Base-by-base conservation (phyloP, 2,888 invertebrate species). In the Diarsia brunnea region DNA sequence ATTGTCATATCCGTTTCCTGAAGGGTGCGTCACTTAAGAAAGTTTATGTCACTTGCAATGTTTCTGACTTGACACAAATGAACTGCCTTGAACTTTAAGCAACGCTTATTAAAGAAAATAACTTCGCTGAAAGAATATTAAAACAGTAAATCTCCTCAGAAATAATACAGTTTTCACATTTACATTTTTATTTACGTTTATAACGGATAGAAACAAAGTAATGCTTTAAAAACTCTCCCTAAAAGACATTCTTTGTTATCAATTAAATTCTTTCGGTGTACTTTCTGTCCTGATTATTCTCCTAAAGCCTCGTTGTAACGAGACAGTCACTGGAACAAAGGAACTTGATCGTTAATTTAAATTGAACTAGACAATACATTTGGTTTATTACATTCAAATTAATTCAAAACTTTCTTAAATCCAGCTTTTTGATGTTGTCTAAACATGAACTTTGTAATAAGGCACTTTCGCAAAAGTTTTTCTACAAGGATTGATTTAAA, bases 251-350 rank as follows among this genome's bases (percentile, higher is more conserved):
- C 91, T 90, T 90, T 90, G 89, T 89, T 93, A 95, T 94, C 95
- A 95, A 96, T 95, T 95, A 95, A 94, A 95, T 95, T 95, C 93
- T 93, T 93, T 93, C 90, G 90, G 91, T 91, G 90, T 93, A 91
- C 91, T 93, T 93, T 91, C 91, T 87, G 87, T 84, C 88, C 90
- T 93, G 92, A 94, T 85, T 79, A 79, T 94, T 95, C 95, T 94
- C 92, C 90, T 92, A 91, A 90, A 91, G 69, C 49, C 49, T 70
- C 66, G 47, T 89, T 91, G 82, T 76, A 69, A 84, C 67, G 63
- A 74, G 55, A 68, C 77, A 82, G 49, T 76, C n/a, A 69, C 70
- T 79, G 51, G 74, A 65, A 69, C 67, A 70, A 75, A 68, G 61
- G 51, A 27, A 79, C 60, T 69, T 43, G 43, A 76, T 69, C 68